Conservation (phyloP, 2,797 vertebrate genomes). For the Selene dorsalis region DNA sequence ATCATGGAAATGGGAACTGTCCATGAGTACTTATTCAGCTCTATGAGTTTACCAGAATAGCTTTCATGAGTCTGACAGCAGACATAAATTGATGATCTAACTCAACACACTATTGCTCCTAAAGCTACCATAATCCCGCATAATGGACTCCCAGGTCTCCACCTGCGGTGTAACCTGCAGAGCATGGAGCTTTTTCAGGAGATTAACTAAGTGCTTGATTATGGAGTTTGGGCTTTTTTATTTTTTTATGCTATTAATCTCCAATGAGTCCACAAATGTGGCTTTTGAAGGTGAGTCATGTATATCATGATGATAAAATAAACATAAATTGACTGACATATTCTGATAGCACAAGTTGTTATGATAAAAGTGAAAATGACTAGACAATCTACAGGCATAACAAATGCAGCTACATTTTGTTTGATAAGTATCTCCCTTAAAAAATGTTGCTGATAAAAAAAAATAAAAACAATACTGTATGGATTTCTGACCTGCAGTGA, state of each 20-base stretch:
- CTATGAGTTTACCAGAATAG: slow-evolving; percentile 60
- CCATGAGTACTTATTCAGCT: slow-evolving; percentile 57
- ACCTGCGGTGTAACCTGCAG: slow-evolving; percentile 35
- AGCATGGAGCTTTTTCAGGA: slow-evolving; percentile 34
- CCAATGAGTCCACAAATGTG: neutral
- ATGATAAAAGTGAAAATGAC: neutral
- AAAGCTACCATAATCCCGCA: slow-evolving; percentile 51
- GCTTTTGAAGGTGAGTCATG: slow-evolving; percentile 1
- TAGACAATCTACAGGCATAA: neutral
- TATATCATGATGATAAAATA: neutral
- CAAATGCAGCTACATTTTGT: neutral
- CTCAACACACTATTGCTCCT: slow-evolving; percentile 48
- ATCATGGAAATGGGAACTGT: slow-evolving; percentile 20
- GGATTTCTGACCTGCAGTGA: slow-evolving; percentile 77
- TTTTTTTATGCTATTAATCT: neutral
- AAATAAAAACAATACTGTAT: neutral
- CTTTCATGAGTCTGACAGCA: slow-evolving; percentile 51
- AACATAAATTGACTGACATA: neutral
- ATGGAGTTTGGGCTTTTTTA: slow-evolving; percentile 11
- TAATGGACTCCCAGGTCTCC: slow-evolving; percentile 37
- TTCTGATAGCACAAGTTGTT: neutral
- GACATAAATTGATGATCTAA: slow-evolving; percentile 49
- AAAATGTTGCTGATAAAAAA: neutral
- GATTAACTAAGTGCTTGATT: slow-evolving; percentile 23
- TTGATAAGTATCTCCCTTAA: neutral